Base-by-base conservation (phyloP, 2,888 invertebrate species). In the Polia nebulosa region DNA sequence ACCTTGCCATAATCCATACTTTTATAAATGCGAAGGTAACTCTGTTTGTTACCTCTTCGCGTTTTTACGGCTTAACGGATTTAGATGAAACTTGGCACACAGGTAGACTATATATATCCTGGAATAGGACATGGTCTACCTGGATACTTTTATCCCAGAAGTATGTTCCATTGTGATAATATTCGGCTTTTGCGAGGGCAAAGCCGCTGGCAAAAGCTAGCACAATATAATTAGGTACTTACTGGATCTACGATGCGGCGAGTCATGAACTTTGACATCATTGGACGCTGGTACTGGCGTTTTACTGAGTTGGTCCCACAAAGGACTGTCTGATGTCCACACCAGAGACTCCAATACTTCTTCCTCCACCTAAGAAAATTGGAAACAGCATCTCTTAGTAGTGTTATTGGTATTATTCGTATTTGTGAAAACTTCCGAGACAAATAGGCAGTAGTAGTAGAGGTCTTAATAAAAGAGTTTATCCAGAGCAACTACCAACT, bases 341-440 rank as follows among this genome's bases (percentile, higher is more conserved):
- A 98, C 98, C 76, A 98, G 91, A 9, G 97, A 97, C 88, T 99
- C 99, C 63, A 99, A 94, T 63, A 99, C 98, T 86, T 97, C 97
- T 93, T 99, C 99, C 92, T 99, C 99, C 61, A 99, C 98, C 97
- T 98, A 89, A 17, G 87, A 2, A 36, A 39, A 47, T 9, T 1
- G 4, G 17, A 47, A 36, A 59, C 1, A 1, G 13, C 17, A 17
- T 32, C 20, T n/a, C 11, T 11, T 25, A 45, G 22, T 22, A 8
- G 7, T 13, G 11, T n/a, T 41, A 2, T 53, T 4, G 11, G 17
- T 9, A 34, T 44, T 20, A 20, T 20, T 17, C 44, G 6, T 7
- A n/a, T 44, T 9, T 44, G 17, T 41, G 9, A 9, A n/a, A 20
- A 20, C 4, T 20, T 11, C 41, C 3, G 20, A 44, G 17, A 3